Conservation (phyloP, 2,888 invertebrate species). For the Plebejus anna region DNA sequence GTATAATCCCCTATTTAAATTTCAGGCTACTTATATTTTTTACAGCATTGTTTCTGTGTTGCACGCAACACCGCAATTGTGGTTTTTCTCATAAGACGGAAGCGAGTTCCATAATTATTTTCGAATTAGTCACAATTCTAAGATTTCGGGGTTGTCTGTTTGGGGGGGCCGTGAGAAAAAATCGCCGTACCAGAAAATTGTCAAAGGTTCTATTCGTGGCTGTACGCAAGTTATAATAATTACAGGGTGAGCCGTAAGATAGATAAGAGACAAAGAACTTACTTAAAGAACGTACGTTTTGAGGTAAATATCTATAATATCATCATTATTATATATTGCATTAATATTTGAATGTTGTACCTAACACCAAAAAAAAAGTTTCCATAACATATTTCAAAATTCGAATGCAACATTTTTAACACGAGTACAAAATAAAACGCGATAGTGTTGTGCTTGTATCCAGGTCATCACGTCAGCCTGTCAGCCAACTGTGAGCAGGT, state of each 20-base stretch:
- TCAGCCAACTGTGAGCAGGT: constrained; percentile 25
- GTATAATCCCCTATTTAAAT: constrained; percentile 30
- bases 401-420: constrained; percentile 6
- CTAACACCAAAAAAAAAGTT: not conserved
- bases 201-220: constrained; percentile 31
- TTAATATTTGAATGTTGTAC: no score
- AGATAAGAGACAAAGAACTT: not conserved
- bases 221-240: constrained; percentile 14
- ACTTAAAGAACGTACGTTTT: not conserved
- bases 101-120: constrained; percentile 67
- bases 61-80: constrained; percentile 70
- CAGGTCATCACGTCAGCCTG: constrained; percentile 28
- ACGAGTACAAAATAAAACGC: constrained; percentile 11
- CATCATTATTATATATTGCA: no score
- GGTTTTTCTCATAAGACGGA: constrained; percentile 66
- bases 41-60: constrained; percentile 57
- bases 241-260: not conserved
- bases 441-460: constrained; percentile 15
- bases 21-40: constrained; percentile 49
- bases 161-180: constrained; percentile 41
- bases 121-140: constrained; percentile 68
- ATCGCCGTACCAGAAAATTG: constrained; percentile 38
- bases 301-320: no score
- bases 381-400: not conserved
- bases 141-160: constrained; percentile 46